Percentiles rank a stretch among this genome's conserved stretches.
These are phyloP conservation scores for Rhaphigaster nebulosa DNA, from an alignment of 2,888 invertebrate species.

Conservation along the genomic window DNA sequence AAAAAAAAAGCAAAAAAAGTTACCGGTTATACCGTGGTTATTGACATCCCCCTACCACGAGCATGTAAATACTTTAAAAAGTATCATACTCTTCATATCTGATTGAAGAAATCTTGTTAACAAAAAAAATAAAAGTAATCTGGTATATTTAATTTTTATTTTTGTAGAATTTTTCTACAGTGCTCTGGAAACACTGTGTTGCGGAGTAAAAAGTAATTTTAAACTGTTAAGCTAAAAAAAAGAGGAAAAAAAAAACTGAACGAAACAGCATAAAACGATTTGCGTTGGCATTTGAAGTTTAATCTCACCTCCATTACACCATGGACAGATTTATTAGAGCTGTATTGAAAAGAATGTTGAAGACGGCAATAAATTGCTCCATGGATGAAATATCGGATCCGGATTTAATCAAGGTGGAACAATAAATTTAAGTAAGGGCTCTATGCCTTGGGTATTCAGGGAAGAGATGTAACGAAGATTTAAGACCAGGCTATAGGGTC, in stretches of 20 bases:
- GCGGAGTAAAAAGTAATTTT: background rate
- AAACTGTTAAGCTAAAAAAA: background rate
- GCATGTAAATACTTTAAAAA: no score
- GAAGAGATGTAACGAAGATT: constrained; percentile 46
- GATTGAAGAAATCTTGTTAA: background rate
- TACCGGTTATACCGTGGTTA: no score
- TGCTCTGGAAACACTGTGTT: background rate
- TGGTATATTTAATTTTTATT: no score
- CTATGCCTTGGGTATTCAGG: constrained; percentile 5
- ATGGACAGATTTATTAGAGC: constrained; percentile 12
- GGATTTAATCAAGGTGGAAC: constrained; percentile 49
- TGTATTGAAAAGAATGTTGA: constrained; percentile 48
- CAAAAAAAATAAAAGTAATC: no score
- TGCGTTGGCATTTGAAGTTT: background rate
- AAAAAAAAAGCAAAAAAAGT: no score
- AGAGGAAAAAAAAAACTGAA: background rate
- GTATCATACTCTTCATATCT: background rate
- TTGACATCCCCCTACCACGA: no score
- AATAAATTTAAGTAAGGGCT: constrained; percentile 38
- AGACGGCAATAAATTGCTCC: constrained; percentile 20
- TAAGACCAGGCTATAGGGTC: background rate
- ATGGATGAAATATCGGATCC: constrained; percentile 43
- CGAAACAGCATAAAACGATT: background rate
- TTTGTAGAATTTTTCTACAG: background rate
- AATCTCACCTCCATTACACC: constrained; percentile 11